Percentiles rank a stretch among this genome's conserved stretches.
Conservation (phyloP, 2,888 invertebrate species). For the Metacarcinus magister region DNA sequence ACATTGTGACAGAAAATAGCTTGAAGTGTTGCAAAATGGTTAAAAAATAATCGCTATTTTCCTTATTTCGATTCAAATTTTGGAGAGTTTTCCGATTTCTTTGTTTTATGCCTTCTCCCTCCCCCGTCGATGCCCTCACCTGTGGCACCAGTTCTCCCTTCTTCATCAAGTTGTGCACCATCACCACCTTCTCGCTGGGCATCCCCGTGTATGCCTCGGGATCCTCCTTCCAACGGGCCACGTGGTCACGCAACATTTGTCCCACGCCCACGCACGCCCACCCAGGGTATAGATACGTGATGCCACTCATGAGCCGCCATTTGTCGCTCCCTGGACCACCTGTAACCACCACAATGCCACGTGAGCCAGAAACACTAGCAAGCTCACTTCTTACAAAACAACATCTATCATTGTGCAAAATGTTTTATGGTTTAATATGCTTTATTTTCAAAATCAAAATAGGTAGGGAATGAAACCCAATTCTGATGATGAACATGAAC, state of each 20-base stretch:
- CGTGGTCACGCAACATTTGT: constrained; percentile 90
- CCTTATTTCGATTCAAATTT: neutral
- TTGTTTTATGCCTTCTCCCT: neutral
- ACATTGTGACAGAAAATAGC: too few species aligned
- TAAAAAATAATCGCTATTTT: neutral
- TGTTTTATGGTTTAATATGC: too few species aligned
- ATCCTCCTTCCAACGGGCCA: constrained; percentile 87
- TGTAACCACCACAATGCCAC: constrained; percentile 83
- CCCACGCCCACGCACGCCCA: constrained; percentile 93
- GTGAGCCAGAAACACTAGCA: neutral
- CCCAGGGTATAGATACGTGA: constrained; percentile 87
- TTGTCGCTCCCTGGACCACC: constrained; percentile 97
- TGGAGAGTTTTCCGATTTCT: neutral
- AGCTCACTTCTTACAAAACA: neutral
- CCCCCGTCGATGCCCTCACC: constrained; percentile 83
- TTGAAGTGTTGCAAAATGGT: too few species aligned
- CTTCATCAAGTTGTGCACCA: constrained; percentile 87
- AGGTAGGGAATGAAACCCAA: too few species aligned
- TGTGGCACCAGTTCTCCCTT: constrained; percentile 92
- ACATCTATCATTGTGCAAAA: too few species aligned
- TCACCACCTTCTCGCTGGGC: constrained; percentile 84
- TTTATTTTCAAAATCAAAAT: too few species aligned
- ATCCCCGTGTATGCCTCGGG: constrained; percentile 86
- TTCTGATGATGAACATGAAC: too few species aligned
- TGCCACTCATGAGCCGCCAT: constrained; percentile 90